Evolutionary conservation across 2,113 vertebrate genomes (phyloP).

Genomic region (Bos indicus): DNA sequence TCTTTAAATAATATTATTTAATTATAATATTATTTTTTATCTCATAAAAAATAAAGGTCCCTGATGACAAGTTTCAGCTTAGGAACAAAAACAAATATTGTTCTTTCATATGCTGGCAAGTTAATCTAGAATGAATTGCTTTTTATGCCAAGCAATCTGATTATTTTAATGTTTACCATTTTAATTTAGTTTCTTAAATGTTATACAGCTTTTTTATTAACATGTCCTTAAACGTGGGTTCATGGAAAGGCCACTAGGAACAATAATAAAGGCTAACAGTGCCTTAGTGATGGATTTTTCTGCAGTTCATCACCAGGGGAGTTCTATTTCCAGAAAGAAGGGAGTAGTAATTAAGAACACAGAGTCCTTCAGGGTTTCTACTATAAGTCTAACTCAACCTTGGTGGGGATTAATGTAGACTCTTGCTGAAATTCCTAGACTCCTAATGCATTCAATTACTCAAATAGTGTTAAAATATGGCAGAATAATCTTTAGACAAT

Average conservation of each 20-base stretch:
- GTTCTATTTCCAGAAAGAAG: slow-evolving; percentile 1
- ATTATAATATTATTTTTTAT: neutral
- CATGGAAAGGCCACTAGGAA: slow-evolving; percentile 6
- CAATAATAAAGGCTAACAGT: slow-evolving; percentile 34
- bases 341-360: slow-evolving; percentile 47
- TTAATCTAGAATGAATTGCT: neutral
- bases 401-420: slow-evolving; percentile 7
- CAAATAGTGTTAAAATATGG: neutral
- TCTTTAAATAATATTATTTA: neutral
- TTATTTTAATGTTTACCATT: slow-evolving; percentile 30
- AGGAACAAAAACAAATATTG: neutral
- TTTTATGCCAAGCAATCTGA: neutral
- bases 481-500: neutral
- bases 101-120: neutral
- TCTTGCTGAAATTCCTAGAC: neutral
- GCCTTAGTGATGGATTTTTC: slow-evolving; percentile 51
- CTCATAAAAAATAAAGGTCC: neutral
- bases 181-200: slow-evolving; percentile 20
- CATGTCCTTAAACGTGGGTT: slow-evolving; percentile 21
- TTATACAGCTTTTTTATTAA: neutral
- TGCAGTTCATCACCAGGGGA: slow-evolving; percentile 17
- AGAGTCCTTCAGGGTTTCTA: slow-evolving; percentile 17
- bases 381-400: neutral
- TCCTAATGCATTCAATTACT: slow-evolving; percentile 17
- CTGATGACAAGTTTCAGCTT: neutral